Percentiles rank a stretch among this genome's conserved stretches.
These are phyloP conservation scores for Cichladusa arquata DNA, from an alignment of 2,113 vertebrate genomes.

Conservation along the genomic window DNA sequence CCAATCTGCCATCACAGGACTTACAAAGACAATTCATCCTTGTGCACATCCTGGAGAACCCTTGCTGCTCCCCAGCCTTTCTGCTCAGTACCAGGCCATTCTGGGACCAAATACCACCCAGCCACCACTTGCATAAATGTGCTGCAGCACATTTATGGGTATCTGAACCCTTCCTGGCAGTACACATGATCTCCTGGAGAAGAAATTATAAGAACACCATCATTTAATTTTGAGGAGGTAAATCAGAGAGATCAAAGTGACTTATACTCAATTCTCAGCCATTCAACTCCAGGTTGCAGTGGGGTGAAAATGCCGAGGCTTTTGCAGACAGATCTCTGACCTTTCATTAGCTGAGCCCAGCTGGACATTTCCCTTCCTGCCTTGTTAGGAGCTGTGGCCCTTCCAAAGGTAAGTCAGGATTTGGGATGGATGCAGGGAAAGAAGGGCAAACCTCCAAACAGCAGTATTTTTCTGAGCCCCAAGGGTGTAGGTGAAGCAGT, in stretches of 20 bases:
- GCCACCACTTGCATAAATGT: not conserved
- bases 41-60: not conserved
- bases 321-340: not conserved
- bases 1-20: accelerated
- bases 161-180: not conserved
- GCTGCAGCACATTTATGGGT: not conserved
- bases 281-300: not conserved
- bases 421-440: not conserved
- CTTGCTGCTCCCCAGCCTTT: not conserved
- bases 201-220: not conserved
- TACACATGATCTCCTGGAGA: not conserved
- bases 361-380: not conserved
- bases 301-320: not conserved
- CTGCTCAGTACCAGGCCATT: not conserved
- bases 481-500: not conserved
- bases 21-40: not conserved
- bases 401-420: not conserved
- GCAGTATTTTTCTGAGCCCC: not conserved
- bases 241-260: not conserved
- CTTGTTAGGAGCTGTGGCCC: not conserved
- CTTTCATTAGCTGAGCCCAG: accelerated
- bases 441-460: not conserved
- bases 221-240: not conserved
- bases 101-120: not conserved
- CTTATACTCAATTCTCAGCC: not conserved